Conservation (phyloP, 2,797 vertebrate genomes). For the Adrianichthys oophorus region DNA sequence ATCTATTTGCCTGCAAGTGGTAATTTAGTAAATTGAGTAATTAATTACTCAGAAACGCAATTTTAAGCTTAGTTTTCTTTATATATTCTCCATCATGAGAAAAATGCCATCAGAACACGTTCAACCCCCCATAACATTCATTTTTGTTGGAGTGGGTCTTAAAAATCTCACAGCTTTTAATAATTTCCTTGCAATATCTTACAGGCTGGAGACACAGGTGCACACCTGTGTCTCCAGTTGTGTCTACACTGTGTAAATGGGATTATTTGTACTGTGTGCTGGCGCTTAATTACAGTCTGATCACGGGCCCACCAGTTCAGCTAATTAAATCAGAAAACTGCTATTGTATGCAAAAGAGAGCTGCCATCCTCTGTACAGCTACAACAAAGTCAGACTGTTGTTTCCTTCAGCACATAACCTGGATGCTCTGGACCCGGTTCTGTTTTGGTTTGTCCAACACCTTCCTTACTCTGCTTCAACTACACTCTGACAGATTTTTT, state of each 20-base stretch:
- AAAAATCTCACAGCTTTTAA: constrained; percentile 9
- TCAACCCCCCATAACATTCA: too few species aligned
- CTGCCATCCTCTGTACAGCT: constrained; percentile 18
- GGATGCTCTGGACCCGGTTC: constrained; percentile 10
- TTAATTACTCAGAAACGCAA: too few species aligned
- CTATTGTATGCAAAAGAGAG: constrained; percentile 42
- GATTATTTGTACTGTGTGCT: constrained; percentile 18
- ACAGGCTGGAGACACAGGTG: constrained; percentile 8
- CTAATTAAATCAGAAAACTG: constrained; percentile 64
- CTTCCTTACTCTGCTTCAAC: constrained; percentile 20
- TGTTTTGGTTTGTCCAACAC: constrained; percentile 6
- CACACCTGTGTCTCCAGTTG: constrained; percentile 5
- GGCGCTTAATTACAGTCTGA: constrained; percentile 38
- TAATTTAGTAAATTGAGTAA: too few species aligned
- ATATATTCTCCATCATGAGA: too few species aligned
- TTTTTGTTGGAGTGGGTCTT: neutral
- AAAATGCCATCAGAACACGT: too few species aligned
- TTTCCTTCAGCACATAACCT: constrained; percentile 15
- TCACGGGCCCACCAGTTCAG: constrained; percentile 37
- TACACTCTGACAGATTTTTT: constrained; percentile 24
- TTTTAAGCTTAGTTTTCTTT: too few species aligned
- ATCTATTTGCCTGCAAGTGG: too few species aligned
- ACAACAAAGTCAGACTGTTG: constrained; percentile 19
- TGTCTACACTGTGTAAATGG: constrained; percentile 10
- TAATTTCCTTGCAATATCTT: constrained; percentile 16